Conservation (phyloP, 2,113 vertebrate species). For the Datnioides undecimradiatus region DNA sequence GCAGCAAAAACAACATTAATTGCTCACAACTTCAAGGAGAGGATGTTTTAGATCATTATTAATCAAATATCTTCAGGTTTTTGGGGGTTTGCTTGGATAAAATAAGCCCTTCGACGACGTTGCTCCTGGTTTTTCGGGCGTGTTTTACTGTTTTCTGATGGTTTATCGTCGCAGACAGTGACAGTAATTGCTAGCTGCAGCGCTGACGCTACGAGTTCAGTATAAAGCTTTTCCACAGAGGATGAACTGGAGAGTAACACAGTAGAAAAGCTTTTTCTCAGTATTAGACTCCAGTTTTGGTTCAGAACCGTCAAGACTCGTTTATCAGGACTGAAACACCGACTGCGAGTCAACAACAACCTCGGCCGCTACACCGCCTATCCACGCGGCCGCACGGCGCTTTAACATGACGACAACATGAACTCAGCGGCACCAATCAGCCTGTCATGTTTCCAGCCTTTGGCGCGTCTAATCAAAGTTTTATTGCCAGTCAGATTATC, state of each 20-base stretch:
- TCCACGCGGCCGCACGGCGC: neutral
- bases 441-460: neutral
- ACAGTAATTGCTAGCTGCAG: neutral
- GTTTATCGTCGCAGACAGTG: neutral
- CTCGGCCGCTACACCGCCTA: neutral
- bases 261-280: too few relatives aligned
- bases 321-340: neutral
- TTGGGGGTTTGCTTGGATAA: neutral
- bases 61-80: neutral
- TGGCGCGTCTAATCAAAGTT: slow-evolving; percentile 1
- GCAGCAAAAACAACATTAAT: neutral
- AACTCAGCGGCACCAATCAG: neutral
- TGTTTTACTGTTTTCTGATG: neutral
- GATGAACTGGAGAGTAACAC: neutral
- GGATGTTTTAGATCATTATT: neutral
- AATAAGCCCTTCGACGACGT: neutral
- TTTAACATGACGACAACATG: slow-evolving; percentile 16
- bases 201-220: neutral
- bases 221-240: neutral
- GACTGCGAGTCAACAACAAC: neutral
- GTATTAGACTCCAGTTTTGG: neutral
- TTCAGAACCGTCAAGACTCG: neutral
- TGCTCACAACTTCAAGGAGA: neutral
- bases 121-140: neutral
- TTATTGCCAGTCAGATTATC: slow-evolving; percentile 21